Evolutionary conservation across 2,888 invertebrate genomes (phyloP), one percentile per base, ranked within the genome.

Genomic region (Tenthredo livida): DNA sequence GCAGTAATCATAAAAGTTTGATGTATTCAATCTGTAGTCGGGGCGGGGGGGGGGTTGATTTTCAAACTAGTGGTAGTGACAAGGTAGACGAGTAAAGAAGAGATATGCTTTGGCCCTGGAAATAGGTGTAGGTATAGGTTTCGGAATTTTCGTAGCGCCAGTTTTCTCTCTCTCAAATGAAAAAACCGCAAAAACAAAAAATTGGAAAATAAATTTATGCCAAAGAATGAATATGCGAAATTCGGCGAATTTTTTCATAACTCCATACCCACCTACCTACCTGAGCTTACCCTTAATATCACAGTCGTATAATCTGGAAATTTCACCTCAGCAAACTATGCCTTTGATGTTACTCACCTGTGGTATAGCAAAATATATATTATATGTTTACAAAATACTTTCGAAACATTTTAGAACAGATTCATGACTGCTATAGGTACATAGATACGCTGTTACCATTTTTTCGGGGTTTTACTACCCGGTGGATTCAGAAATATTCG

Each of bases 1-100:
- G 25, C 50, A 43, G 72, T 77, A 54, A 77, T 77, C 77, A 77
- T 77, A 77, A 77, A 77, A 77, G 77, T 77, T 77, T 77, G 77
- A 77, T 77, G 77, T 77, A 77, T 54, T 54, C 50, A 54, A 50
- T 77, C 77, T 77, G 47, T 37, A 10, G 77, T 77, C 15, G 12
- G 29, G 29, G 29, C 2, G 4, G 40, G 29, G 4, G 4, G 40
- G 21, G 43, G 43, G 43, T 12, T 21, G 40, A 21, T 43, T 25
- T 73, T 73, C 12, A 43, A 43, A 73, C 40, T 43, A 73, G 43
- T 40, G 73, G 12, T 12, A 47, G 40, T 21, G 43, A 25, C 43
- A 29, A 25, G 40, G 40, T 12, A 15, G 43, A 73, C n/a, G 25
- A 73, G 73, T 4, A 21, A 73, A 21, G 15, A 25, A 40, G 43